phyloP scores from a whole-genome alignment of 2,113 vertebrate species.

The Okapia johnstoni region DNA sequence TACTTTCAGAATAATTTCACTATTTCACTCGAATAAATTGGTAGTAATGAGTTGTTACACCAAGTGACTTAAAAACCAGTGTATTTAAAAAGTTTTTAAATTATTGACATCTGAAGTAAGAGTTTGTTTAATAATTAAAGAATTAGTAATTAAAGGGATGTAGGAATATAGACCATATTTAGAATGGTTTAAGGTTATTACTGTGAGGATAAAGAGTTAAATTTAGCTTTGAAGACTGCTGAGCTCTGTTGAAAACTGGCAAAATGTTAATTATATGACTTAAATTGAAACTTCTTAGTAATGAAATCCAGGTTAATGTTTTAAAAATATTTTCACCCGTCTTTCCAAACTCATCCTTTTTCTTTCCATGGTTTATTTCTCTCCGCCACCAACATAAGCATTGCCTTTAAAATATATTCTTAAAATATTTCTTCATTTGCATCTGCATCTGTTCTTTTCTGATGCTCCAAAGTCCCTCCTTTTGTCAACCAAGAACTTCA shows the following conservation, averaged over 20 bases:
- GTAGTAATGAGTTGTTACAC: background rate
- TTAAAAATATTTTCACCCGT: background rate
- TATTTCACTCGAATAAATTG: background rate
- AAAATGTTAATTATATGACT: background rate
- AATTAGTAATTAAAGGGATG: background rate
- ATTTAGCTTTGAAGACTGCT: slow-evolving; percentile 11
- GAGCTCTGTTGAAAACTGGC: background rate
- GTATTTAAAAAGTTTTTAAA: background rate
- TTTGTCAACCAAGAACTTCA: background rate
- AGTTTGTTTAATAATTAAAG: slow-evolving; percentile 8
- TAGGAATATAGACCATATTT: background rate
- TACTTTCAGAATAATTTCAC: slow-evolving; percentile 33
- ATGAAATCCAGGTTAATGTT: background rate
- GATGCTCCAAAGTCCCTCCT: background rate
- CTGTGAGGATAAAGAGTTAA: background rate
- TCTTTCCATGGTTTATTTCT: background rate
- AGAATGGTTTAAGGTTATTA: background rate
- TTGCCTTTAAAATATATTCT: background rate
- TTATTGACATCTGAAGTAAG: slow-evolving; percentile 4
- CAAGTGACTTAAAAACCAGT: background rate
- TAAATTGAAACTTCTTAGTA: background rate
- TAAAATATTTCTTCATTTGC: background rate
- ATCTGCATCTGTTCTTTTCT: background rate
- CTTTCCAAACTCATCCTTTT: background rate
- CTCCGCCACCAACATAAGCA: background rate